Base-by-base conservation (phyloP, 2,888 invertebrate genomes). In the Peribatodes rhomboidaria region DNA sequence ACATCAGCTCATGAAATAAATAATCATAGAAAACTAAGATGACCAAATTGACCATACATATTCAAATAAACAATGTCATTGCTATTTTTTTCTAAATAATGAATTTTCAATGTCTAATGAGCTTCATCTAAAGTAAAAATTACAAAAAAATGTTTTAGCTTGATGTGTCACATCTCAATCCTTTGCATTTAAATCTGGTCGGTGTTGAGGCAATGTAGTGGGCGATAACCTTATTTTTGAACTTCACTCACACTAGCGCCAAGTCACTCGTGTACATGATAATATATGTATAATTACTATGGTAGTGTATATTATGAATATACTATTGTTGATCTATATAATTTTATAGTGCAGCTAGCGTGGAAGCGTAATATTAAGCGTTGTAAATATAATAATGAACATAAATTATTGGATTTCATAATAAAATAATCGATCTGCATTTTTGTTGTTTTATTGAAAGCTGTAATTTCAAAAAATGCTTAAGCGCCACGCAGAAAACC, bases 331-430 rank as follows among this genome's bases (percentile, higher is more conserved):
- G 71, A 70, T 70, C 61, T 70, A 64, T 69, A 68, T 70, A 72
- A 72, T 74, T 71, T 71, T 73, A 70, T 77, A 79, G 73, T 78
- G 73, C 65, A 50, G 58, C 33, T 78, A 77, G 72, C 44, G 52
- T 52, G 63, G 83, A 84, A 81, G 80, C 62, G 68, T 72, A 77
- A 79, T 69, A 4, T 72, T 82, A 85, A 80, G 79, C 80, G 80
- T 83, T 90, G 90, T 90, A 90, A 89, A 90, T 90, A 90, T 88
- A 69, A 63, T 82, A 82, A 84, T 64, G 44, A 81, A 85, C 84
- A 88, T 90, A 90, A 90, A 88, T 90, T 89, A 90, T 89, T 89
- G 89, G 89, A 89, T 89, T 91, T 90, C 90, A 80, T 89, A 90
- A 89, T 90, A 90, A 89, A 90, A 90, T 85, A 85, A 86, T 85